A percentile compares a stretch with the other conserved stretches of the same genome.
These are phyloP conservation scores for Cherax quadricarinatus DNA, from an alignment of 1,140 invertebrate species.

Conservation along the genomic window DNA sequence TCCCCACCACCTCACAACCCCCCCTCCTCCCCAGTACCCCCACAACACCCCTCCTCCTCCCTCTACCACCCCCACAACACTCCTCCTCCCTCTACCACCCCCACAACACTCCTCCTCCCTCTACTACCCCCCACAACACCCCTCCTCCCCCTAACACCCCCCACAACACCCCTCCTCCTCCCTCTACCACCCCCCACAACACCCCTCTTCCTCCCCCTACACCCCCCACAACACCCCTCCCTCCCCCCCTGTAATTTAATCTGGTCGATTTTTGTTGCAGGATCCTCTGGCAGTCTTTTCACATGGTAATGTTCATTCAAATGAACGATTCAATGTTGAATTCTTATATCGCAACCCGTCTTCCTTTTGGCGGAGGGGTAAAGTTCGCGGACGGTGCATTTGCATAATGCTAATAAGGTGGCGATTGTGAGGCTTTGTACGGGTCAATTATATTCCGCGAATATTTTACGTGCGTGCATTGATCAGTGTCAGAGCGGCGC, in stretches of 20 bases:
- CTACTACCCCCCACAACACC: too few species aligned
- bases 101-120: too few species aligned
- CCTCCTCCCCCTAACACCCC: too few species aligned
- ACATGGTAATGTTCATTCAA: constrained; percentile 70
- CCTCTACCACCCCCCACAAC: too few species aligned
- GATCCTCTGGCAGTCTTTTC: constrained; percentile 69
- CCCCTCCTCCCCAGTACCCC: background rate
- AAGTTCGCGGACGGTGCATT: constrained; percentile 63
- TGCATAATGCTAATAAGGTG: constrained; percentile 71
- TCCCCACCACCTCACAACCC: too few species aligned
- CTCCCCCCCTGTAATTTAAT: constrained; percentile 65
- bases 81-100: too few species aligned
- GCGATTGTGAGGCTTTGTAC: constrained; percentile 68
- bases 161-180: too few species aligned
- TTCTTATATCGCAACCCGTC: constrained; percentile 67
- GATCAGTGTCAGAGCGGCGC: constrained; percentile 58
- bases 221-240: background rate
- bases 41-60: too few species aligned
- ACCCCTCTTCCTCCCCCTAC: too few species aligned
- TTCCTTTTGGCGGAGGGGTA: constrained; percentile 57
- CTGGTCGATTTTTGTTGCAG: constrained; percentile 70
- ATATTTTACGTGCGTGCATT: constrained; percentile 66
- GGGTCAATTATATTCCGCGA: constrained; percentile 68
- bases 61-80: too few species aligned
- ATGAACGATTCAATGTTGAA: constrained; percentile 71